Evolutionary conservation across 2,113 vertebrate genomes (phyloP).

Genomic region (Brachyistius frenatus): DNA sequence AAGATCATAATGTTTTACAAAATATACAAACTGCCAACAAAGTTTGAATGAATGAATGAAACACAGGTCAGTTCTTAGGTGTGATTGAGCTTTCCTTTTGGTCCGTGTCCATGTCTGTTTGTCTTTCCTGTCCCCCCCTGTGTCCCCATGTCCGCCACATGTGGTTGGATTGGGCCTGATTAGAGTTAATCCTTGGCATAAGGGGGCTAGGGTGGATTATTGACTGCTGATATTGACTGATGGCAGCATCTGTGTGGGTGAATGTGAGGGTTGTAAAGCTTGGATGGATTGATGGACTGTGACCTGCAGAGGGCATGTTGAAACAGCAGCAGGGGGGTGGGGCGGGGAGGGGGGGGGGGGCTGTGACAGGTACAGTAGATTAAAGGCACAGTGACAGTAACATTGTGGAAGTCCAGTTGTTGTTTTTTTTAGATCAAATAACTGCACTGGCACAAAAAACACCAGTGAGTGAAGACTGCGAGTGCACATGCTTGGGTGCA

Average conservation of each 20-base stretch:
- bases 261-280: slow-evolving; percentile 55
- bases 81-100: background rate
- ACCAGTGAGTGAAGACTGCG: no score
- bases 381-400: background rate
- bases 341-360: background rate
- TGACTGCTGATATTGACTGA: slow-evolving; percentile 35
- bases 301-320: background rate
- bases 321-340: background rate
- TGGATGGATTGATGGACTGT: slow-evolving; percentile 19
- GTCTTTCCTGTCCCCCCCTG: slow-evolving; percentile 16
- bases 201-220: slow-evolving; percentile 83
- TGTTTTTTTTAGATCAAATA: no score
- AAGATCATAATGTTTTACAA: background rate
- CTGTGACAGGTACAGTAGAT: no score
- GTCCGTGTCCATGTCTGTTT: background rate
- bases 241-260: slow-evolving; percentile 81
- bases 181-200: slow-evolving; percentile 78
- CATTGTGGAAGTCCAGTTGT: no score
- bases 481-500: no score
- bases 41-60: background rate
- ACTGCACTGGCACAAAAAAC: no score
- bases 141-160: slow-evolving; percentile 26
- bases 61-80: background rate
- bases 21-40: background rate
- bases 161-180: slow-evolving; percentile 52